A percentile compares a stretch with the other conserved stretches of the same genome.
Conservation (phyloP, 2,797 vertebrate species). For the Bovichtus variegatus region DNA sequence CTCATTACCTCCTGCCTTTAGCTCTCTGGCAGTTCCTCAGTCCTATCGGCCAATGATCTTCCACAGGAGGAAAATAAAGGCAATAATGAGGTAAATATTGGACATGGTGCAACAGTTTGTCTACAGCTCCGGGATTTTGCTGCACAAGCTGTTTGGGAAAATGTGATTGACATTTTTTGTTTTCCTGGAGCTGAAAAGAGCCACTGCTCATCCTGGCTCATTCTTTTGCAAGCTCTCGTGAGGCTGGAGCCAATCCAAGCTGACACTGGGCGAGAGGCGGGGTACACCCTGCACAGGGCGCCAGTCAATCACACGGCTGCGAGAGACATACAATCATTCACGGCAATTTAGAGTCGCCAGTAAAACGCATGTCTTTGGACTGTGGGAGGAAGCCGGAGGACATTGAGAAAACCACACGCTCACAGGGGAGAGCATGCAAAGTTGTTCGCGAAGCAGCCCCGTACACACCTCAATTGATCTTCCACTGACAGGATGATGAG, state of each 20-base stretch:
- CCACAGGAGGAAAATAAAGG: slow-evolving; percentile 51
- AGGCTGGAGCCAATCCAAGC: not conserved
- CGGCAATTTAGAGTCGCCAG: not conserved
- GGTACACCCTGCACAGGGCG: not conserved
- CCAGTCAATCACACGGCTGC: not conserved
- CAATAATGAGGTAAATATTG: slow-evolving; percentile 60
- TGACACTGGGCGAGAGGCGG: not conserved
- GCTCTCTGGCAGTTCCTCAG: slow-evolving; percentile 11
- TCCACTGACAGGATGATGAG: not conserved
- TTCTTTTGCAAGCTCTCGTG: not conserved
- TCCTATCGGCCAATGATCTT: slow-evolving; percentile 37
- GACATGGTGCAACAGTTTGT: slow-evolving; percentile 39
- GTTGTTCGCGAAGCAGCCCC: not conserved
- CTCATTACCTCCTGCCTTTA: slow-evolving; percentile 47
- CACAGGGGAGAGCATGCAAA: not conserved
- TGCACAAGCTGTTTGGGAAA: slow-evolving; percentile 36
- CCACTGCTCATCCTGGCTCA: not conserved
- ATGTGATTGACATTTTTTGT: slow-evolving; percentile 24
- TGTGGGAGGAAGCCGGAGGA: not conserved
- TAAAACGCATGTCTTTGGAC: not conserved
- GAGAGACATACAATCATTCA: not conserved
- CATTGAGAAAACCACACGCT: no score
- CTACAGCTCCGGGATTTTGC: slow-evolving; percentile 39
- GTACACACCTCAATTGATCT: slow-evolving; percentile 1
- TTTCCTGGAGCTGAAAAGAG: slow-evolving; percentile 26